Evolutionary conservation across 2,797 vertebrate genomes (phyloP).

Genomic region (Gambusia yucatana): DNA sequence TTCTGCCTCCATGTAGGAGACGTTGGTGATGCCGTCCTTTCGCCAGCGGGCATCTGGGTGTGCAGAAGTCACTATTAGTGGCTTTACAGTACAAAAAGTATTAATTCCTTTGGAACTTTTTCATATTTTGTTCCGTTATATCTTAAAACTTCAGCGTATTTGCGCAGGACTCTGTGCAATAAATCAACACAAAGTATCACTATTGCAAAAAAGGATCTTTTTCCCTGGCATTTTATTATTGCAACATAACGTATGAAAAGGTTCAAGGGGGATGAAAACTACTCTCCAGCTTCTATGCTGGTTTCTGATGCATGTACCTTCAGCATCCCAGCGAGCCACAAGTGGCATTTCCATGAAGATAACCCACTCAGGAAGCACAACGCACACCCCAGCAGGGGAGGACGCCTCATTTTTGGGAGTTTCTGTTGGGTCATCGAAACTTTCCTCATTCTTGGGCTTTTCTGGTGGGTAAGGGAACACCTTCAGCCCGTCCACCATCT

Average conservation of each 20-base stretch:
- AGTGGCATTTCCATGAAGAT: conserved; percentile 84
- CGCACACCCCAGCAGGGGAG: conserved; percentile 75
- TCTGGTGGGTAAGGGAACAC: conserved; percentile 75
- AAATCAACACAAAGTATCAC: neutral
- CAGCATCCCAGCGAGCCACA: conserved; percentile 86
- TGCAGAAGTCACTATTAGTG: neutral
- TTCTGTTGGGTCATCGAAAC: conserved; percentile 64
- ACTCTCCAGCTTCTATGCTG: neutral
- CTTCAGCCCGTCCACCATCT: conserved; percentile 85
- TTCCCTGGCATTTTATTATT: neutral
- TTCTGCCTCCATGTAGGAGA: conserved; percentile 61
- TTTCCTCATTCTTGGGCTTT: conserved; percentile 54
- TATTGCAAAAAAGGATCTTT: neutral
- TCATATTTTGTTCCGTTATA: neutral
- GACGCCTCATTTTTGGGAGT: conserved; percentile 54
- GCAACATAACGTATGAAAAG: neutral
- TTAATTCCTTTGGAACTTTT: neutral
- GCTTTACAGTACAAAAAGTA: neutral
- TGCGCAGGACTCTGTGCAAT: neutral
- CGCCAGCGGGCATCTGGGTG: conserved; percentile 77
- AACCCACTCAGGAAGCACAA: conserved; percentile 77
- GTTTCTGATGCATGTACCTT: conserved; percentile 69
- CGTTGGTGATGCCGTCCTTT: conserved; percentile 80
- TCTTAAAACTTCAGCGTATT: neutral
- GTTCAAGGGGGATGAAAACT: neutral